phyloP scores from a whole-genome alignment of 2,888 invertebrate species.

The Disparrhopalites patrizii region DNA sequence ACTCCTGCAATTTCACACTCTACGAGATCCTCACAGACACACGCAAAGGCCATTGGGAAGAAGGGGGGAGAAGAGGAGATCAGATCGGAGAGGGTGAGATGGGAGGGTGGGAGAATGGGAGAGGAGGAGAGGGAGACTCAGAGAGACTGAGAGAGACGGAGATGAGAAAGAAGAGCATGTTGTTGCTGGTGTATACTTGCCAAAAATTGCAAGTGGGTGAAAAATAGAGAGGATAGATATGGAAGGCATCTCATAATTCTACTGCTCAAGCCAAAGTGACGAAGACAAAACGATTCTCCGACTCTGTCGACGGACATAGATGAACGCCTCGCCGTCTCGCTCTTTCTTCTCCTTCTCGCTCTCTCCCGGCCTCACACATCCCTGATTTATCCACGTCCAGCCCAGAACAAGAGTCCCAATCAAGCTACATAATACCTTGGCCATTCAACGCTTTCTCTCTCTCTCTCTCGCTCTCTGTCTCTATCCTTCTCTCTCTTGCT shows the following conservation, averaged over 20 bases:
- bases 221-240: conserved; percentile 34
- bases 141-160: no score
- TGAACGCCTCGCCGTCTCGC: conserved; percentile 17
- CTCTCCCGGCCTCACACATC: background rate
- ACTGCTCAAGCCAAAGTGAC: conserved; percentile 22
- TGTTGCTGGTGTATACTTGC: conserved; percentile 23
- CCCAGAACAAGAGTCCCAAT: conserved; percentile 21
- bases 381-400: conserved; percentile 24
- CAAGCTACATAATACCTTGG: conserved; percentile 23
- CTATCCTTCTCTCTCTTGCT: no score
- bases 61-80: no score
- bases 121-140: no score
- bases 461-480: no score
- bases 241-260: conserved; percentile 26
- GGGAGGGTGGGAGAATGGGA: no score
- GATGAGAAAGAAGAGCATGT: no score
- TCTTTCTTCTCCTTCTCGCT: background rate
- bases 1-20: no score
- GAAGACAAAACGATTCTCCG: conserved; percentile 26
- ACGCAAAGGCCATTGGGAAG: background rate
- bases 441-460: conserved; percentile 2
- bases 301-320: conserved; percentile 24
- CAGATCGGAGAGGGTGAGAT: no score
- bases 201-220: conserved; percentile 36
- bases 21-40: background rate